Evolutionary conservation across 2,113 vertebrate genomes (phyloP).

Genomic region (Vireo altiloquus): DNA sequence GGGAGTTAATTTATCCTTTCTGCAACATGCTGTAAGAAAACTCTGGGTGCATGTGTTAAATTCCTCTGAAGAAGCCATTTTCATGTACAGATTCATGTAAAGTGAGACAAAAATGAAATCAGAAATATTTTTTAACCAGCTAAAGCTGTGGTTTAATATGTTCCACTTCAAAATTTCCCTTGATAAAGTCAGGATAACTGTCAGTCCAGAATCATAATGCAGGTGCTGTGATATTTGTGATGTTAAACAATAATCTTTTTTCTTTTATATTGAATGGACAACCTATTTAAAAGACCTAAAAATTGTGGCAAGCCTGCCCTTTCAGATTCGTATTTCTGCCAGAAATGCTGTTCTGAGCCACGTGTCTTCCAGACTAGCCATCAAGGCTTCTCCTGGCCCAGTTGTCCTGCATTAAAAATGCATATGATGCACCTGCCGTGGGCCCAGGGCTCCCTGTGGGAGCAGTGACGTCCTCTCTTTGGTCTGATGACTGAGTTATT

Average conservation of each 20-base stretch:
- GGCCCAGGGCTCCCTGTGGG: background rate
- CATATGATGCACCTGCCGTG: constrained; percentile 17
- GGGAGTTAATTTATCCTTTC: background rate
- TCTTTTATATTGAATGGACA: background rate
- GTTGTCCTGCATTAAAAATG: constrained; percentile 66
- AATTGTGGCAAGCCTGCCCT: background rate
- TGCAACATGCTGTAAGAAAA: background rate
- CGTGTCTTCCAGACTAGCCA: background rate
- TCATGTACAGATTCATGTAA: background rate
- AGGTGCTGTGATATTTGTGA: background rate
- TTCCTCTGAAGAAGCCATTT: background rate
- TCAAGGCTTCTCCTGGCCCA: constrained; percentile 17
- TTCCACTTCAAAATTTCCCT: background rate
- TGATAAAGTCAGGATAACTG: background rate
- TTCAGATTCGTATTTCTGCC: background rate
- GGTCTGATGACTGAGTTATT: constrained; percentile 35
- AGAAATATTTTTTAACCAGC: background rate
- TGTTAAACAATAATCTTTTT: background rate
- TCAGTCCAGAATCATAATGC: background rate
- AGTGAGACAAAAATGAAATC: background rate
- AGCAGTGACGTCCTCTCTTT: constrained; percentile 22
- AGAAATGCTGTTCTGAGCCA: constrained; percentile 17
- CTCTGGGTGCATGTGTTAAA: background rate
- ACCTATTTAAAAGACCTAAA: background rate
- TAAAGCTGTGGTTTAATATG: background rate